Base-by-base conservation (phyloP, 2,797 vertebrate species). In the Selene dorsalis region DNA sequence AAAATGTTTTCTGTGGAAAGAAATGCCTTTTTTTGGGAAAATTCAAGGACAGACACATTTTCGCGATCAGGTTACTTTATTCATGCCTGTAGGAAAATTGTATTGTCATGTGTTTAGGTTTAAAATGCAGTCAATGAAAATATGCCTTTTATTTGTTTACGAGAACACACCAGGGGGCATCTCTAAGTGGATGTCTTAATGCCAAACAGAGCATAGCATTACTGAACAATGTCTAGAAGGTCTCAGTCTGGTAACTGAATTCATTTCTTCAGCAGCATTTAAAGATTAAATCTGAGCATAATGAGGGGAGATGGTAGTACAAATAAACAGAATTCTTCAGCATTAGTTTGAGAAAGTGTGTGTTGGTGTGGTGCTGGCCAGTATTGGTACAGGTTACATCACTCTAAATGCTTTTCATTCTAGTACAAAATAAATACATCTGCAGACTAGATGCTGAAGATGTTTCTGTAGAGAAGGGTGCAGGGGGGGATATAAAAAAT, bases 401-500 rank as follows among this genome's bases (percentile, higher is more conserved):
- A 43, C 18, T 70, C 45, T 30, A 52, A 72, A 53, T 48, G 38
- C 57, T 77, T 74, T 62, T 79, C 45, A 69, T 67, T 69, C 32
- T 24, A 26, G 62, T 11, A 56, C 53, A 71, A 52, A 41, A 69
- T 24, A 38, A 68, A 66, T 50, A 57, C 45, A 75, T 77, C 56
- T 65, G 35, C 22, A 35, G 24, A 3, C 43, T 61, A 8, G n/a
- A 67, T 63, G 53, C 59, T 55, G 65, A 52, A 47, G 53, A 48
- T 38, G 66, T 32, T 32, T 55, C 24, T 69, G 17, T 58, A 52
- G 35, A 65, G 48, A 65, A 73, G 16, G 22, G 28, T 47, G 20
- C 50, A 50, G 60, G 11, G 70, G 22, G 58, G 64, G 67, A 74
- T n/a, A 75, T 80, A 50, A 77, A 80, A 85, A 77, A 52, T 18